phyloP scores from a whole-genome alignment of 1,140 invertebrate species.

The Atta cephalotes region DNA sequence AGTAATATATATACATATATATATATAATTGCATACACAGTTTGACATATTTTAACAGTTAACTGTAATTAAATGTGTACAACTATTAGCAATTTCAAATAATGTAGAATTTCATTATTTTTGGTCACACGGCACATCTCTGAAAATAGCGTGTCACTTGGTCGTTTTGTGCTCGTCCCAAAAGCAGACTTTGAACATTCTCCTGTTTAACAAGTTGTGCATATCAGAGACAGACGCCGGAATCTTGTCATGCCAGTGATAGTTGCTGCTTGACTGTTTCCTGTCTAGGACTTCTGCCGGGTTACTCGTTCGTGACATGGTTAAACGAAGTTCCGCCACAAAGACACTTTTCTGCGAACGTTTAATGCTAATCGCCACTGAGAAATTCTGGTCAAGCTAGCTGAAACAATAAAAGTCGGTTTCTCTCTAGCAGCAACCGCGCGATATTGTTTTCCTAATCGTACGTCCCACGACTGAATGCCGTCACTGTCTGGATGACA shows the following conservation, averaged over 20 bases:
- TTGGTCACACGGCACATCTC: neutral
- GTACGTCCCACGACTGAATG: constrained; percentile 26
- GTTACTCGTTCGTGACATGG: constrained; percentile 35
- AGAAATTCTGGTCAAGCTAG: constrained; percentile 30
- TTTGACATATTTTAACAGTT: neutral
- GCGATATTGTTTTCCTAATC: constrained; percentile 58
- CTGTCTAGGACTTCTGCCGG: constrained; percentile 11
- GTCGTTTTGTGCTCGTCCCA: constrained; percentile 14
- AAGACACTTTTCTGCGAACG: constrained; percentile 29
- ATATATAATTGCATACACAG: neutral
- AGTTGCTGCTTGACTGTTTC: constrained; percentile 29
- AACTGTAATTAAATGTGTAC: neutral
- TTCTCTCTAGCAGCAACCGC: neutral
- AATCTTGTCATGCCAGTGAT: constrained; percentile 31
- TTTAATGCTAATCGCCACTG: constrained; percentile 41
- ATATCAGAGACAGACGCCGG: constrained; percentile 23
- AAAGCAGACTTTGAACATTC: constrained; percentile 51
- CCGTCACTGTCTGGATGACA: constrained; percentile 16
- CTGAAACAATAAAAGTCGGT: constrained; percentile 1
- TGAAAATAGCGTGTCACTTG: constrained; percentile 30
- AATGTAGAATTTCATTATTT: neutral
- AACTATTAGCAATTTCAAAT: neutral
- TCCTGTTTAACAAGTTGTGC: constrained; percentile 40
- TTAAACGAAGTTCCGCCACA: constrained; percentile 25
- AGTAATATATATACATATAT: neutral